phyloP scores from a whole-genome alignment of 2,888 invertebrate genomes.

The Hirtodrosophila duncani region DNA sequence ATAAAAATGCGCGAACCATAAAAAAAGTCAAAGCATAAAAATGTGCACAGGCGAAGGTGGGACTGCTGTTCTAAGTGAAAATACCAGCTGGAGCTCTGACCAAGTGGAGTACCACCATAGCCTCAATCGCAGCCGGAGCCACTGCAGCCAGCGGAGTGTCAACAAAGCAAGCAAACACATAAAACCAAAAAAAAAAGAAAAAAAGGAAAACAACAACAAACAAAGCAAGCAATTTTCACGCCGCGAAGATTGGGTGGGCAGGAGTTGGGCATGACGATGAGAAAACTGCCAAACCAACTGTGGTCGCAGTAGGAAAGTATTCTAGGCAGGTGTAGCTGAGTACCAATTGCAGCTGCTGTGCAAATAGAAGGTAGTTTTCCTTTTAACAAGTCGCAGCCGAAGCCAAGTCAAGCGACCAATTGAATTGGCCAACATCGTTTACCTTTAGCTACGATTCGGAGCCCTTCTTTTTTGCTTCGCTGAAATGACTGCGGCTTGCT shows the following conservation, averaged over 20 bases:
- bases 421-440: too few relatives aligned
- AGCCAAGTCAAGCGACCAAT: too few relatives aligned
- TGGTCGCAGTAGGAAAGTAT: conserved; percentile 39
- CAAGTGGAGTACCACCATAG: neutral
- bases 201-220: conserved; percentile 66
- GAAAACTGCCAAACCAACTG: conserved; percentile 38
- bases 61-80: conserved; percentile 27
- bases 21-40: conserved; percentile 60
- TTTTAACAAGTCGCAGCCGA: too few relatives aligned
- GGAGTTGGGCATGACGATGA: neutral
- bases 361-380: too few relatives aligned
- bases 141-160: neutral
- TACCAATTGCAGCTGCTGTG: too few relatives aligned
- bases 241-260: conserved; percentile 34
- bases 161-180: conserved; percentile 31
- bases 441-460: too few relatives aligned
- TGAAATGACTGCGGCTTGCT: too few relatives aligned
- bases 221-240: conserved; percentile 62
- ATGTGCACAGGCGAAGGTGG: conserved; percentile 42
- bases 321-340: too few relatives aligned
- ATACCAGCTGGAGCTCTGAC: conserved; percentile 14
- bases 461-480: too few relatives aligned
- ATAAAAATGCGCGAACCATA: conserved; percentile 52
- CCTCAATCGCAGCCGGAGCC: neutral
- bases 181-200: conserved; percentile 31